Evolutionary conservation across 2,113 vertebrate species (phyloP).

Genomic region (Pitta sordida): DNA sequence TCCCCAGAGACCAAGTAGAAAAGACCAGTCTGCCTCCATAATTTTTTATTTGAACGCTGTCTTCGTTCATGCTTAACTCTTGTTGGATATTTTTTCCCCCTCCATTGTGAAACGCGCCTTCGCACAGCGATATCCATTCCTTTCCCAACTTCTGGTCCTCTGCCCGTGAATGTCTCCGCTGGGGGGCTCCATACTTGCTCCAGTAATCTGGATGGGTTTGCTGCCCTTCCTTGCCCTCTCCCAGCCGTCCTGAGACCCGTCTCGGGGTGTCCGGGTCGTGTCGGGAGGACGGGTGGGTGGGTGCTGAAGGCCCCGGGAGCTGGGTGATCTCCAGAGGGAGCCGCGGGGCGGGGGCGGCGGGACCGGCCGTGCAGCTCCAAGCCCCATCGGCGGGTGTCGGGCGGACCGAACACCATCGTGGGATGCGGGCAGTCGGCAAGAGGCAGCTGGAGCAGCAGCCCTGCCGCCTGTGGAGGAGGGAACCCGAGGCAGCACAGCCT

Average conservation of each 20-base stretch:
- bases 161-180: fast-evolving
- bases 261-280: background rate
- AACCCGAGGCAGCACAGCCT: background rate
- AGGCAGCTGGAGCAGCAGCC: background rate
- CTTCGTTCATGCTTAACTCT: background rate
- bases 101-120: background rate
- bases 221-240: background rate
- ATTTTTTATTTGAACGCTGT: background rate
- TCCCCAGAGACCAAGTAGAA: no score
- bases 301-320: background rate
- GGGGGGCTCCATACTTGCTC: fast-evolving
- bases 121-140: fast-evolving
- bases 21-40: background rate
- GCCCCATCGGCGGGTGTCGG: fast-evolving
- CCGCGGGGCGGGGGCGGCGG: background rate
- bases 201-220: fast-evolving
- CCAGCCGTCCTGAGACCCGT: fast-evolving
- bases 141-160: background rate
- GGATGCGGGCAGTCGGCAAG: fast-evolving
- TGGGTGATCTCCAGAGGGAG: background rate
- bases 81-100: background rate
- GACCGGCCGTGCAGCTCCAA: fast-evolving
- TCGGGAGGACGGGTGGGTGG: background rate
- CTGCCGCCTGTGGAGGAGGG: background rate
- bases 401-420: no score